Base-by-base conservation (phyloP, 2,888 invertebrate genomes). In the Melanchra persicariae region DNA sequence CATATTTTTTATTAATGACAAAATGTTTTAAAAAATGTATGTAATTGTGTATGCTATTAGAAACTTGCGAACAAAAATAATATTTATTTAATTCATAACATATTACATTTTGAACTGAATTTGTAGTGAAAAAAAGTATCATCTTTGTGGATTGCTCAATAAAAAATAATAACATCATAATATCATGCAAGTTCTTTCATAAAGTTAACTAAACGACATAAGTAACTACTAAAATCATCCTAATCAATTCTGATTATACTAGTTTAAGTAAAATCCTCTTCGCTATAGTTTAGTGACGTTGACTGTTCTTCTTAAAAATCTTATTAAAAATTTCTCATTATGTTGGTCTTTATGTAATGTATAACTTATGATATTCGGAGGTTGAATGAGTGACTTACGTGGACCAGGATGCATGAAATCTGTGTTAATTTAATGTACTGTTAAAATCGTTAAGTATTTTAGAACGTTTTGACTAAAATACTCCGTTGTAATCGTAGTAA, bases 61-160 rank as follows among this genome's bases (percentile, higher is more conserved):
- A 70, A 26, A 49, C 19, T 63, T 61, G 59, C 43, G 68, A 79
- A 79, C 79, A 82, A 84, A 70, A 70, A 61, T 55, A 59, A 52
- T 12, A 19, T 80, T 40, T 55, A 61, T 69, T 49, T 62, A 63
- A 71, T n/a, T 61, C 9, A 34, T 65, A 65, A 37, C 34, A 45
- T 19, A 0, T 47, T 63, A 74, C 26, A 24, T 69, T 77, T 34
- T 22, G 43, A 59, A 74, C 57, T 52, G 37, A 67, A 64, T 57
- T 71, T 57, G 47, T 72, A 62, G 47, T 67, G 24, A 69, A 67
- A 34, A 34, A 43, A 47, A 52, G 47, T 65, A 70, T 68, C 54
- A 72, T 55, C 40, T 54, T 62, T 61, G 74, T 61, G 68, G 62
- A 84, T 84, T 79, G 79, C 79, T 82, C 77, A 77, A 81, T 72